Evolutionary conservation across 2,113 vertebrate species (phyloP).

Genomic region (Leptocoma aspasia): DNA sequence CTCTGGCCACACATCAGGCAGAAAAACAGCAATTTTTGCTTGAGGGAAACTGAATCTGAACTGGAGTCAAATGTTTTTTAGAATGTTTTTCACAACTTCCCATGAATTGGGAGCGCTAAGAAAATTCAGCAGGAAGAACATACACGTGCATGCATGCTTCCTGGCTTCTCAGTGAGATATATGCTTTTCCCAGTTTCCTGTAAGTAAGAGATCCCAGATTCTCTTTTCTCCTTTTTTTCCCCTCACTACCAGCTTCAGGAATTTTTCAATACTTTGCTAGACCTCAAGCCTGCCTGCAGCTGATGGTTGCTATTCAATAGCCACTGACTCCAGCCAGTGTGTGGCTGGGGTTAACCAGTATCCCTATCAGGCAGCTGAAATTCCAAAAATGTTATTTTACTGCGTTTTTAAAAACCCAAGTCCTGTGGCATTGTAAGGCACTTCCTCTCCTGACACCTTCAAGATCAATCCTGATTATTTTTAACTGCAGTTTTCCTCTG

Average conservation of each 20-base stretch:
- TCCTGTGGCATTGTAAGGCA: not conserved
- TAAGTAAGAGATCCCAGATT: not conserved
- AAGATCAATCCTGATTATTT: not conserved
- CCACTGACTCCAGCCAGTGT: not conserved
- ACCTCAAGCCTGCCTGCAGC: not conserved
- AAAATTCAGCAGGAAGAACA: not conserved
- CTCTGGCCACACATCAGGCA: not conserved
- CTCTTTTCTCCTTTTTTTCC: not conserved
- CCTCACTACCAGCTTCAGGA: not conserved
- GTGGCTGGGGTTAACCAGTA: not conserved
- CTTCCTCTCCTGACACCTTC: not conserved
- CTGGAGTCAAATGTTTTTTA: not conserved
- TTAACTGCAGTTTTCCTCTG: not conserved
- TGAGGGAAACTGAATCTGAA: not conserved
- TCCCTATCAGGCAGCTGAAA: not conserved
- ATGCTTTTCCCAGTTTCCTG: not conserved
- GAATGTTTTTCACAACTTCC: not conserved
- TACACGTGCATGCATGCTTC: rapidly evolving
- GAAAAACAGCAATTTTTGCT: not conserved
- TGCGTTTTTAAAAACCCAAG: not conserved
- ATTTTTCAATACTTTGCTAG: not conserved
- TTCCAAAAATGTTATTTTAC: not conserved
- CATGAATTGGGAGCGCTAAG: not conserved
- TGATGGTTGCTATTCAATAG: not conserved
- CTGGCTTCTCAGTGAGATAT: not conserved